Conservation (phyloP, 2,113 vertebrate species). For the Arizona elegans region DNA sequence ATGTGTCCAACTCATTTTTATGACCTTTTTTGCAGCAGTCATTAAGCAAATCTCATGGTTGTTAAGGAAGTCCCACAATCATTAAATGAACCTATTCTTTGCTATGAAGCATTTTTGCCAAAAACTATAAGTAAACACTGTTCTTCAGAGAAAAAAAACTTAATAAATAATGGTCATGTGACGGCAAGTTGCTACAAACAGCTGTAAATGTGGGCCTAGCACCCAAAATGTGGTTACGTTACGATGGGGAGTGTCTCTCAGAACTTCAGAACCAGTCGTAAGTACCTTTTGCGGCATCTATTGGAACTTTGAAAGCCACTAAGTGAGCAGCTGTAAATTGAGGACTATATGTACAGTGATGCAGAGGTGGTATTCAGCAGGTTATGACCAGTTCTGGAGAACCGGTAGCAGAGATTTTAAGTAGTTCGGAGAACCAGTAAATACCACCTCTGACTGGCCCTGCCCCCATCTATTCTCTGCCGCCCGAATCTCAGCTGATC, state of each 20-base stretch:
- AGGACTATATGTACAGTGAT: not conserved
- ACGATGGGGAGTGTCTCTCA: not conserved
- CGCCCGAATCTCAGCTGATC: too few relatives aligned
- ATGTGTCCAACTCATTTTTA: not conserved
- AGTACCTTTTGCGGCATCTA: not conserved
- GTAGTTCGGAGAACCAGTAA: too few relatives aligned
- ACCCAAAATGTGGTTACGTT: not conserved
- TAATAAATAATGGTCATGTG: not conserved
- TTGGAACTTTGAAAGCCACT: not conserved
- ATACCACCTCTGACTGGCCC: too few relatives aligned
- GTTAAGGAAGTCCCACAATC: not conserved
- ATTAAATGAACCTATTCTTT: not conserved
- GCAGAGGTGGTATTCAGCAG: too few relatives aligned
- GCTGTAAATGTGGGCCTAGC: not conserved
- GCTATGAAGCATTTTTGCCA: not conserved
- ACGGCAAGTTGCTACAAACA: not conserved
- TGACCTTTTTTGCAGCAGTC: not conserved
- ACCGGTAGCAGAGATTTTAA: too few relatives aligned
- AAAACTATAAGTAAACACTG: not conserved
- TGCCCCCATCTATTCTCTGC: too few relatives aligned
- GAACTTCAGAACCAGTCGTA: not conserved
- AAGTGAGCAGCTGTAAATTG: not conserved
- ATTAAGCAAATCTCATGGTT: not conserved
- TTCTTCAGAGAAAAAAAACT: not conserved
- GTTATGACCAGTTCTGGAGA: too few relatives aligned